These are phyloP conservation scores for Scleropages formosus DNA, from an alignment of 2,797 vertebrate genomes.

Conservation along the genomic window DNA sequence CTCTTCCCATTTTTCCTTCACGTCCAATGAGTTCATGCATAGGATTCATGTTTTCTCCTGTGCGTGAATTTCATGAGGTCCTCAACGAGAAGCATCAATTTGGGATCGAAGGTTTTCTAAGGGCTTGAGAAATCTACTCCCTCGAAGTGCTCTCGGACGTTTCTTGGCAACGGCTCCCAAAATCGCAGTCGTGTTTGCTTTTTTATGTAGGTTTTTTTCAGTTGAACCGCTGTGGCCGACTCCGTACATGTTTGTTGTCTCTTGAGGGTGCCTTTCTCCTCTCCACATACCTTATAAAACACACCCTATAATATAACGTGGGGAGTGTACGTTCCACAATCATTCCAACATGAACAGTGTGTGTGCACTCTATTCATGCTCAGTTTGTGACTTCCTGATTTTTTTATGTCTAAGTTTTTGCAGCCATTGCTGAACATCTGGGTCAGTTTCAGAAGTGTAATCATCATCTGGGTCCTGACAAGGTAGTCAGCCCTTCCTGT, in stretches of 20 bases:
- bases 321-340: not conserved
- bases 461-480: not conserved
- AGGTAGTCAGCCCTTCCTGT: not conserved
- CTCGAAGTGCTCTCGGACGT: not conserved
- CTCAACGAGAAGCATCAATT: not conserved
- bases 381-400: no score
- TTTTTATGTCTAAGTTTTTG: not conserved
- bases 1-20: constrained; percentile 24
- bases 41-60: constrained; percentile 29
- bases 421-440: not conserved
- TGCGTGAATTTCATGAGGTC: constrained; percentile 13
- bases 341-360: not conserved
- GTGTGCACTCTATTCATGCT: not conserved
- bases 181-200: not conserved
- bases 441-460: not conserved
- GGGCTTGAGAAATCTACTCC: constrained; percentile 2
- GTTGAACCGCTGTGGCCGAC: not conserved
- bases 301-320: not conserved
- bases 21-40: not conserved
- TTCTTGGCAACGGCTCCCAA: constrained; percentile 12
- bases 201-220: not conserved
- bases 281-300: not conserved
- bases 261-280: not conserved
- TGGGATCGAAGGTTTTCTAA: not conserved
- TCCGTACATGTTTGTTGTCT: not conserved